phyloP scores from a whole-genome alignment of 2,888 invertebrate genomes.

The Halictus ligatus region DNA sequence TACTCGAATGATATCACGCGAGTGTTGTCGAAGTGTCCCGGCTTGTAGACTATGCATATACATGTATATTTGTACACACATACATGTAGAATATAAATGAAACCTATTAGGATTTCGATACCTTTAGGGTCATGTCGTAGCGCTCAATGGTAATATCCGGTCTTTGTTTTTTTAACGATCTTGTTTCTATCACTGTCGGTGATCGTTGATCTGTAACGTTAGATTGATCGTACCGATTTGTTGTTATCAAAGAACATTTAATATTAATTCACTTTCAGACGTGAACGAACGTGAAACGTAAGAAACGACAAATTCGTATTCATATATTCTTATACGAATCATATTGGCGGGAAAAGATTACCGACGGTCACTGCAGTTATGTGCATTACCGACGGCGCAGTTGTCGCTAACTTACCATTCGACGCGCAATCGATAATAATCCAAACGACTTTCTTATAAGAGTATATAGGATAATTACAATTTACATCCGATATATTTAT shows the following conservation, averaged over 20 bases:
- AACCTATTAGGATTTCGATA: background rate
- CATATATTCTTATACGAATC: background rate
- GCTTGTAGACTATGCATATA: background rate
- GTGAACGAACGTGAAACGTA: background rate
- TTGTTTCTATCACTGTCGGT: background rate
- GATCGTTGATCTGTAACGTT: background rate
- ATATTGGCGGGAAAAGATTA: background rate
- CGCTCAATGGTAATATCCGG: constrained; percentile 2
- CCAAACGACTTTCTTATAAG: background rate
- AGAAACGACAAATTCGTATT: background rate
- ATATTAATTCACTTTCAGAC: background rate
- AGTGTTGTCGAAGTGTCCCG: background rate
- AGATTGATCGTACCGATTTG: background rate
- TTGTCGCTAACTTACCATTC: background rate
- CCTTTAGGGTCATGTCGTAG: background rate
- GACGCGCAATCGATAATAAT: background rate
- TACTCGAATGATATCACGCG: background rate
- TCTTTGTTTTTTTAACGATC: constrained; percentile 15
- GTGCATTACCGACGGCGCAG: background rate
- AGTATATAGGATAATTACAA: background rate
- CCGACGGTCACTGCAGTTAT: background rate
- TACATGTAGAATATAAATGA: background rate
- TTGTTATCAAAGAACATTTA: background rate
- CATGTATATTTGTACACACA: background rate
- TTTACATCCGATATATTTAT: background rate